These are phyloP conservation scores for Luehdorfia chinensis DNA, from an alignment of 1,140 invertebrate species.

Conservation along the genomic window DNA sequence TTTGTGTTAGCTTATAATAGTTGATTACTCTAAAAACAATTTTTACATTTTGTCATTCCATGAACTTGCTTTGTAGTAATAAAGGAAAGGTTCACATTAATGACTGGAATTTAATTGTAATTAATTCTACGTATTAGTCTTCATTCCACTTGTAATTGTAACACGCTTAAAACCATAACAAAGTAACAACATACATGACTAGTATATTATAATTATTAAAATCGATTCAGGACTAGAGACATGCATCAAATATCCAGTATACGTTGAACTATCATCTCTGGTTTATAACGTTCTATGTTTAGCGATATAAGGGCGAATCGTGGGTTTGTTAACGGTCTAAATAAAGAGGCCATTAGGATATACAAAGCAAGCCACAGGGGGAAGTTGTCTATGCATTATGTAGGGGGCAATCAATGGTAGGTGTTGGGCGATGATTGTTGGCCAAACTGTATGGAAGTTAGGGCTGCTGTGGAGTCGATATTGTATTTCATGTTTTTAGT, in stretches of 20 bases:
- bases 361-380: conserved; percentile 27
- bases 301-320: background rate
- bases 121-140: conserved; percentile 1
- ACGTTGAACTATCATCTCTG: conserved; percentile 20
- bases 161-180: too few species aligned
- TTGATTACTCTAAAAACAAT: too few species aligned
- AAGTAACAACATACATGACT: too few species aligned
- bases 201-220: conserved; percentile 40
- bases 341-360: conserved; percentile 29
- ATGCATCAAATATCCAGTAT: conserved; percentile 30
- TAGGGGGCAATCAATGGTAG: conserved; percentile 66
- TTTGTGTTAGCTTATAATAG: too few species aligned
- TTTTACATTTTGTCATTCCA: too few species aligned
- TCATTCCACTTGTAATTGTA: background rate
- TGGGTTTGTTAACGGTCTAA: conserved; percentile 10
- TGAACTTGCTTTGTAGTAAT: too few species aligned
- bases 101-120: too few species aligned
- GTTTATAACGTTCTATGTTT: background rate
- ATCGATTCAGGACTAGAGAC: conserved; percentile 48
- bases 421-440: conserved; percentile 57
- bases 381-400: conserved; percentile 59
- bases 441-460: conserved; percentile 22
- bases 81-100: too few species aligned
- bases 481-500: too few species aligned
- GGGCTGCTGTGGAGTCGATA: too few species aligned